Evolutionary conservation across 2,888 invertebrate species (phyloP), one percentile per base, ranked within the genome.

Genomic region (Mycogona germanica): DNA sequence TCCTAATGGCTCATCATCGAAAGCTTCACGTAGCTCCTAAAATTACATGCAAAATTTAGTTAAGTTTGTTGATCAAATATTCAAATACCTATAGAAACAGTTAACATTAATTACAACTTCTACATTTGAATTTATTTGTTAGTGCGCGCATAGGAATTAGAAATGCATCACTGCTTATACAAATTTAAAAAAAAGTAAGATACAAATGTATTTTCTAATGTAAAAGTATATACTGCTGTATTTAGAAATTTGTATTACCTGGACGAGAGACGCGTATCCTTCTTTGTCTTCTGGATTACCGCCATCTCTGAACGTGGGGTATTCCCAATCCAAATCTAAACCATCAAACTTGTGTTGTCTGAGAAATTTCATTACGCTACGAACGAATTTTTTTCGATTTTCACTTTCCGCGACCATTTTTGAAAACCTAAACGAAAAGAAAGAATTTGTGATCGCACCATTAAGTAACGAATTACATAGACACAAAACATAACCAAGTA

Each of bases 341-440:
- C 92, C 92, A 69, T 93, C 92, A 66, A 93, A 93, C 67, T 87
- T 86, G 72, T 92, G 88, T 67, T 87, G 86, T 62, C 92, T 75
- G 61, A 92, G 76, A 72, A 91, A 92, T 71, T 64, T 60, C 47
- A 72, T 61, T 29, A 64, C 66, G 51, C 66, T 66, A 44, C 66
- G 47, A 26, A 65, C 84, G 65, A 92, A 84, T 65, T 84, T 82
- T 65, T 79, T 81, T 57, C 92, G 75, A 58, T 82, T 75, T 35
- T 83, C 84, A 2, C 80, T 66, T 62, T 79, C 82, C 1, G 85
- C 87, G 1, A 91, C 89, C 76, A 92, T 78, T n/a, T 86, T 82
- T 0, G 91, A 91, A 72, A 92, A 92, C 38, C 49, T 51, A 37
- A 14, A n/a, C 23, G 14, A 42, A 5, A 40, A 50, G 26, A n/a